A percentile compares a stretch with the other conserved stretches of the same genome.
Conservation (phyloP, 1,140 invertebrate species). For the Lethrus apterus region DNA sequence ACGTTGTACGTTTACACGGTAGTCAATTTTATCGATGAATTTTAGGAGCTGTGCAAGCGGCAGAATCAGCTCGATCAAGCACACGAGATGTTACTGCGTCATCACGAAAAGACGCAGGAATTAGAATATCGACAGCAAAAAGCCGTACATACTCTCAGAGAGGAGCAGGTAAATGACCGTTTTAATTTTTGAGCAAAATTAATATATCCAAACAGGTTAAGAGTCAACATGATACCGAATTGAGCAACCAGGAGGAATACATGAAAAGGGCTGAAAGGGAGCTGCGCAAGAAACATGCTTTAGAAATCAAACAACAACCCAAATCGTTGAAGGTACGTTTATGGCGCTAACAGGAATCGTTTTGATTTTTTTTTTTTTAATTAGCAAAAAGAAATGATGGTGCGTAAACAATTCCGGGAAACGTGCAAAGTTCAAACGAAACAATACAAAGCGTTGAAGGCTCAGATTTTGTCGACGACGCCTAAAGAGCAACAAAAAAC, state of each 20-base stretch:
- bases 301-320: conserved; percentile 96
- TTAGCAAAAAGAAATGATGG: conserved; percentile 97
- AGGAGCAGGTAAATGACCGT: conserved; percentile 69
- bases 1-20: conserved; percentile 27
- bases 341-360: not conserved
- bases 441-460: conserved; percentile 98
- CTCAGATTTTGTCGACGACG: conserved; percentile 87
- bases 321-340: conserved; percentile 98
- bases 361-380: conserved; percentile 31
- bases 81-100: conserved; percentile 88
- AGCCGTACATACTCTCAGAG: conserved; percentile 84
- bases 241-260: conserved; percentile 95
- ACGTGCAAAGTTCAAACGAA: conserved; percentile 98
- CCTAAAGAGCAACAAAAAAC: conserved; percentile 95
- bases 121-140: conserved; percentile 92
- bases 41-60: conserved; percentile 85
- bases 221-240: conserved; percentile 90
- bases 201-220: conserved; percentile 51
- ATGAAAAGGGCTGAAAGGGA: conserved; percentile 89
- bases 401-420: conserved; percentile 97
- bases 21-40: not conserved
- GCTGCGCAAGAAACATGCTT: conserved; percentile 91
- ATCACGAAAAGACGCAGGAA: conserved; percentile 96
- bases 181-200: too few species aligned
- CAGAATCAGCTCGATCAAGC: conserved; percentile 92